phyloP scores from a whole-genome alignment of 2,888 invertebrate genomes.

The Sericinus montela region DNA sequence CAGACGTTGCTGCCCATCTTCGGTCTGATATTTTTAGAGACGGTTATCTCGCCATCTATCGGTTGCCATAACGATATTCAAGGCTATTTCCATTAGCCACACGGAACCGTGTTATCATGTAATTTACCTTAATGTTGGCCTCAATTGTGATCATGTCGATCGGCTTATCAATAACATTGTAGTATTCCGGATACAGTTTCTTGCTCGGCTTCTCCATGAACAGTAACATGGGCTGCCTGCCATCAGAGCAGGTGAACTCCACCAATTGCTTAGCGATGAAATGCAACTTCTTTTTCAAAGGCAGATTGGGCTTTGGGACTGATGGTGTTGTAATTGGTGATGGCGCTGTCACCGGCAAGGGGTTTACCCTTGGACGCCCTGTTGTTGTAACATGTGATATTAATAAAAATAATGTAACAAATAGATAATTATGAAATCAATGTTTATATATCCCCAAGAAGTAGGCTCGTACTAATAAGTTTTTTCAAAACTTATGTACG shows the following conservation, averaged over 20 bases:
- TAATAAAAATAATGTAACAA: too few species aligned
- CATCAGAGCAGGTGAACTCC: conserved; percentile 80
- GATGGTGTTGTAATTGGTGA: conserved; percentile 37
- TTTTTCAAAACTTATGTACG: too few species aligned
- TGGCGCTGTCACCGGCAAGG: conserved; percentile 35
- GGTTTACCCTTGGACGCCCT: conserved; percentile 69
- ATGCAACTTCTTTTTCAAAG: conserved; percentile 89
- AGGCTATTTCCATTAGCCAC: too few species aligned
- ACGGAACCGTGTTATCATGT: too few species aligned
- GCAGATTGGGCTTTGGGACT: conserved; percentile 67
- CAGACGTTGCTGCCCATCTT: too few species aligned
- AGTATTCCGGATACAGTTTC: conserved; percentile 96
- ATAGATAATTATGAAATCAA: too few species aligned
- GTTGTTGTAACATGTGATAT: too few species aligned
- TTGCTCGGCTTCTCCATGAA: conserved; percentile 98
- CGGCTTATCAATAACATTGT: conserved; percentile 94
- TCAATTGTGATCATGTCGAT: conserved; percentile 98
- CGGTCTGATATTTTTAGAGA: too few species aligned
- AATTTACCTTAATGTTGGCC: conserved; percentile 87
- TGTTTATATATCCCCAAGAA: too few species aligned
- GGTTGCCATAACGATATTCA: too few species aligned
- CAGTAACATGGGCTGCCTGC: conserved; percentile 91
- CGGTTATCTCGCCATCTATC: too few species aligned
- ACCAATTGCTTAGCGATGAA: conserved; percentile 83
- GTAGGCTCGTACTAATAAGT: too few species aligned